Base-by-base conservation (phyloP, 2,888 invertebrate species). In the Drosophila anomalata region DNA sequence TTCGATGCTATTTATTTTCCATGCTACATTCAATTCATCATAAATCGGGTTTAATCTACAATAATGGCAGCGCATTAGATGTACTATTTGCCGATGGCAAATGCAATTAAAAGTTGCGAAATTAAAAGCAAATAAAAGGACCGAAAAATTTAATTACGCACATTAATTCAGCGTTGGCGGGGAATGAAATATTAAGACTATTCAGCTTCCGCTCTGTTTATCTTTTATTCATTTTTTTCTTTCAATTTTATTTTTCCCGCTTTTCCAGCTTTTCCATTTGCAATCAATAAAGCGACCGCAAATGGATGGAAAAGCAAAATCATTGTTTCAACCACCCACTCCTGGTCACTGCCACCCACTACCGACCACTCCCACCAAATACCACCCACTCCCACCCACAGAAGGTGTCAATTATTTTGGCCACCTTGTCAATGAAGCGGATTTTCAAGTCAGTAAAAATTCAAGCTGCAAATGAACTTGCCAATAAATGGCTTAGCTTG, bases 71-170 rank as follows among this genome's bases (percentile, higher is more conserved):
- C n/a, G 68, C 68, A 70, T 70, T 58, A 70, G 50, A 57, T 57
- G 20, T 50, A 9, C 22, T 56, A 39, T 65, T 41, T 65, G 67
- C 58, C 51, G 24, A 39, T 11, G 20, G 73, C 41, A 73, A 55
- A 72, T 52, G 63, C 78, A 72, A 71, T 79, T 81, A 78, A 81
- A 78, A 84, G 59, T 69, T 69, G 50, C 48, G 48, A 81, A 81
- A 85, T 79, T 81, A 69, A 84, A 85, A 84, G 14, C 85, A 84
- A 84, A 84, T 74, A 84, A 71, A 59, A 69, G 54, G 62, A 62
- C 24, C 39, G 20, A 66, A 55, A 74, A 78, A 61, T 75, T 69
- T 60, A 79, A 79, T 78, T 78, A 73, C 50, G 74, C 62, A 48
- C 31, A 61, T 57, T 55, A 67, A 67, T 66, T 24, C 44, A 50